Evolutionary conservation across 2,113 vertebrate species (phyloP).

Genomic region (Cacatua alba): DNA sequence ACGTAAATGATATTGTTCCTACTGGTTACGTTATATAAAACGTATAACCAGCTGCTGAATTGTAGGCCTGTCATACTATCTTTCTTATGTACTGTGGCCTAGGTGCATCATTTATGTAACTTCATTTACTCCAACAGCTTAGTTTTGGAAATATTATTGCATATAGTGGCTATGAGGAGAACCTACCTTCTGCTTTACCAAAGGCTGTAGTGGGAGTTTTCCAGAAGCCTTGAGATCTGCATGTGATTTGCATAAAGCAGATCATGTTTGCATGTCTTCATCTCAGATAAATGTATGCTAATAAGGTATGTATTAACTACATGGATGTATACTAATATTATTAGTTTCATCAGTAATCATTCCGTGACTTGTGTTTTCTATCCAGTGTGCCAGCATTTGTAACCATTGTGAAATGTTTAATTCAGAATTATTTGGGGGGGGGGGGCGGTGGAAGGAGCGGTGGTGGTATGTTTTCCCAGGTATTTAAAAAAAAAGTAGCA

Average conservation of each 20-base stretch:
- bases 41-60: slow-evolving; percentile 15
- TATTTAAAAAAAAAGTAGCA: not conserved
- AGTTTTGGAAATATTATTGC: not conserved
- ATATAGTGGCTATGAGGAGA: not conserved
- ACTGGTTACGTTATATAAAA: not conserved
- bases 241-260: not conserved
- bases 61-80: not conserved
- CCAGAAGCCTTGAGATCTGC: not conserved
- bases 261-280: not conserved
- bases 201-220: not conserved
- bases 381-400: not conserved
- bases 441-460: no score
- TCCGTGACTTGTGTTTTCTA: not conserved
- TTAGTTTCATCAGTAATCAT: not conserved
- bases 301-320: slow-evolving; percentile 20
- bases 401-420: not conserved
- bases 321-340: not conserved
- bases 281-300: slow-evolving; percentile 17
- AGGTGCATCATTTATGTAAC: not conserved
- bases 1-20: slow-evolving; percentile 53
- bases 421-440: not conserved
- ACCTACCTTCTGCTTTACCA: not conserved
- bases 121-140: not conserved
- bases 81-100: not conserved
- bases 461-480: not conserved